Base-by-base conservation (phyloP, 2,113 vertebrate genomes). In the Antigone vipio region DNA sequence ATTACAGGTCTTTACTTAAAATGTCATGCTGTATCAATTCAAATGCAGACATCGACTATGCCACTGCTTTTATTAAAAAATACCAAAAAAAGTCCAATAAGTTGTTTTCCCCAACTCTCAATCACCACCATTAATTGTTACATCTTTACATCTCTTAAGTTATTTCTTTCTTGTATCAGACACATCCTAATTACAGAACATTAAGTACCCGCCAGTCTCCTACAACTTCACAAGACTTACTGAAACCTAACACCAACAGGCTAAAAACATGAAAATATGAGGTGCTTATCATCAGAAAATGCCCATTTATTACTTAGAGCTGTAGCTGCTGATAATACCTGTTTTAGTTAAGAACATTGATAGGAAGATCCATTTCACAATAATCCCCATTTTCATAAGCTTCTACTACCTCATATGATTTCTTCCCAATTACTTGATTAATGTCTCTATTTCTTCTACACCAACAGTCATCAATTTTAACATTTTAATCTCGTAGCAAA, bases 31-130 rank as follows among this genome's bases (percentile, higher is more conserved):
- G 6, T 27, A 74, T 49, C 60, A 63, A 22, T 0, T 71, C n/a
- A 92, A 88, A 93, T 42, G 16, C 3, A 49, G 47, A 53, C 9
- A 52, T 26, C 13, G 62, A 71, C 22, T 59, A 49, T 7, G 9
- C 16, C 59, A 78, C 32, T 76, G 24, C 20, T 67, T 82, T 40
- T 45, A 12, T 74, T 1, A 8, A 34, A 84, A 77, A 84, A 29
- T 4, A 29, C 7, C 2, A 8, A n/a, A 34, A 35, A 16, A 56
- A 35, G 16, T 29, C 17, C 23, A 56, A 0, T 16, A 74, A 63
- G 7, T 58, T 77, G 23, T 52, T 82, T 93, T 63, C 64, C 19
- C 0, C 66, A 90, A 78, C 40, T 77, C 40, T 67, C 10, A 88
- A 47, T 24, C 53, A n/a, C 12, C 4, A 5, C 5, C 38, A 67